Percentiles rank a stretch among this genome's conserved stretches.
These are phyloP conservation scores for Serranus cabrilla DNA, from an alignment of 2,797 vertebrate species.

Conservation along the genomic window DNA sequence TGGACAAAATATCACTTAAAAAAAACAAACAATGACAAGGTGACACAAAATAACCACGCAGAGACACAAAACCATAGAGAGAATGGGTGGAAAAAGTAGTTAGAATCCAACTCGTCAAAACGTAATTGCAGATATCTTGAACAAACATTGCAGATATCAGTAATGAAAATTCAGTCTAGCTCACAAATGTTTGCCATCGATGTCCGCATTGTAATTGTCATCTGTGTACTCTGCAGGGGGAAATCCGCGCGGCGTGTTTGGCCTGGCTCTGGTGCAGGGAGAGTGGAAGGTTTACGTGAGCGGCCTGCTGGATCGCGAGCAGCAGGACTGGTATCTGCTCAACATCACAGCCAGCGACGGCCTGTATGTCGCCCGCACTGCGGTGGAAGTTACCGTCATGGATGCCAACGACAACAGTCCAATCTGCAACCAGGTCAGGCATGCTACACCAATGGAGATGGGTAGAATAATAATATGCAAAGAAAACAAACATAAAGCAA, in stretches of 20 bases:
- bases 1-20: too few species aligned
- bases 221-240: conserved; percentile 85
- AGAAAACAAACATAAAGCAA: conserved; percentile 17
- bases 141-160: too few species aligned
- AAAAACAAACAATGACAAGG: too few species aligned
- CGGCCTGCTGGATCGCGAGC: conserved; percentile 92
- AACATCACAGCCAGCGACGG: conserved; percentile 97
- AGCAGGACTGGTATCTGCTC: conserved; percentile 94
- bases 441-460: conserved; percentile 18
- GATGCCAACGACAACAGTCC: conserved; percentile 98
- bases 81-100: too few species aligned
- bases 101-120: too few species aligned
- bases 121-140: too few species aligned
- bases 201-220: neutral
- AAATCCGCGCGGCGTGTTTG: conserved; percentile 93
- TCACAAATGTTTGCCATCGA: too few species aligned
- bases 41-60: too few species aligned
- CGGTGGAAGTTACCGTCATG: conserved; percentile 95
- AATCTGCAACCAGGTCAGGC: conserved; percentile 94
- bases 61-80: too few species aligned
- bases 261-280: conserved; percentile 90
- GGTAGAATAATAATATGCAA: conserved; percentile 11
- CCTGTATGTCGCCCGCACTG: conserved; percentile 89
- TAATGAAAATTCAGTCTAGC: too few species aligned
- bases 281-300: conserved; percentile 97